phyloP scores from a whole-genome alignment of 2,888 invertebrate genomes.

The Hermodice carunculata region DNA sequence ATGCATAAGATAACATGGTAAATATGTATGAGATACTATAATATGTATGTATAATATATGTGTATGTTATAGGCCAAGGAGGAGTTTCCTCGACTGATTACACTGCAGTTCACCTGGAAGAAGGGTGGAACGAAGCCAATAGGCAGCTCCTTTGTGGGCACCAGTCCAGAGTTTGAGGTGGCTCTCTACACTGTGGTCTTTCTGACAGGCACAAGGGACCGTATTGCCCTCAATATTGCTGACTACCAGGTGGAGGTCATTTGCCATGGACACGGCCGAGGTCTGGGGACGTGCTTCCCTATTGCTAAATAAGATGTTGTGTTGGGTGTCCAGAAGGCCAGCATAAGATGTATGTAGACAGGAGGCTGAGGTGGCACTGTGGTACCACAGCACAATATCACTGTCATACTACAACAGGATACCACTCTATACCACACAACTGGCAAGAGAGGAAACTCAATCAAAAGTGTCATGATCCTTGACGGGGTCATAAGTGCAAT shows the following conservation, averaged over 20 bases:
- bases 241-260: constrained; percentile 64
- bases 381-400: too few relatives aligned
- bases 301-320: constrained; percentile 36
- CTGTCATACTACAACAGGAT: too few relatives aligned
- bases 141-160: constrained; percentile 65
- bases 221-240: constrained; percentile 52
- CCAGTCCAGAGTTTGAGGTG: constrained; percentile 70
- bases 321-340: too few relatives aligned
- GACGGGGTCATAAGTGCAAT: too few relatives aligned
- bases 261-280: constrained; percentile 50
- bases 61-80: constrained; percentile 51
- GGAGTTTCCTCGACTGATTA: constrained; percentile 59
- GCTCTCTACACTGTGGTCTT: constrained; percentile 64
- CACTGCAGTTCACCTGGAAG: constrained; percentile 66
- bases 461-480: too few relatives aligned
- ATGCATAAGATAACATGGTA: neutral
- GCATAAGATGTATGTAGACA: too few relatives aligned
- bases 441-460: too few relatives aligned
- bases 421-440: too few relatives aligned
- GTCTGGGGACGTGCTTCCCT: constrained; percentile 55
- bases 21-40: neutral
- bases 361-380: too few relatives aligned
- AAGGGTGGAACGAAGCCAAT: constrained; percentile 60
- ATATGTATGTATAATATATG: neutral
- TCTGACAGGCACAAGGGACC: constrained; percentile 49